Evolutionary conservation across 2,888 invertebrate species (phyloP).

Genomic region (Aphodius sticticus): DNA sequence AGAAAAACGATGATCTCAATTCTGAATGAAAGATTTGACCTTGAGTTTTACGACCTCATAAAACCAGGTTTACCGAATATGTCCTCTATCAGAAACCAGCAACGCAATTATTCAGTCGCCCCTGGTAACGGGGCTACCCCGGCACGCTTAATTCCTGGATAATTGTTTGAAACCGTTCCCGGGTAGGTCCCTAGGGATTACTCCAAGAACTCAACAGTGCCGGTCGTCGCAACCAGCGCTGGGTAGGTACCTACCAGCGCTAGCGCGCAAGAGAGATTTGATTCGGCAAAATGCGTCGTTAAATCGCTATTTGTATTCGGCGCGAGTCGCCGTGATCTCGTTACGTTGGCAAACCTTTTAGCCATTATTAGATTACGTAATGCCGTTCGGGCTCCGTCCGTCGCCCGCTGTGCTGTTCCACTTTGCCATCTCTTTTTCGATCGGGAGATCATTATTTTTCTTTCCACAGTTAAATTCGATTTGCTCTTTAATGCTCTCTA

Average conservation of each 20-base stretch:
- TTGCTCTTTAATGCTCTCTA: not conserved
- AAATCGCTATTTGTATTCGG: constrained; percentile 38
- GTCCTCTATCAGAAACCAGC: no score
- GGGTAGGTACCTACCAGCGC: no score
- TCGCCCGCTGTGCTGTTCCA: not conserved
- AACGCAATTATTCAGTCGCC: no score
- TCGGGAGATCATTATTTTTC: not conserved
- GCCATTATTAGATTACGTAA: constrained; percentile 40
- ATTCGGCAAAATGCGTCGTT: constrained; percentile 30
- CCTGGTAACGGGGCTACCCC: no score
- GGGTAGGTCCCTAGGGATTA: not conserved
- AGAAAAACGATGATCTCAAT: not conserved
- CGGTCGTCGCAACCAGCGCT: not conserved
- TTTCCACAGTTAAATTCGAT: not conserved
- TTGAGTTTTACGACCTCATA: no score
- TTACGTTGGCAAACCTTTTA: constrained; percentile 42
- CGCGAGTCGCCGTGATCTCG: constrained; percentile 38
- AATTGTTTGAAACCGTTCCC: constrained; percentile 15
- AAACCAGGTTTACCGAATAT: no score
- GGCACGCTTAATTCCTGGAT: not conserved
- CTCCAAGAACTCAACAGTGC: constrained; percentile 4
- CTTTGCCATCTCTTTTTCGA: constrained; percentile 4
- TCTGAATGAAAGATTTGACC: no score
- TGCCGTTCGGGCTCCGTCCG: constrained; percentile 33
- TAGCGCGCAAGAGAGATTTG: constrained; percentile 10